A percentile compares a stretch with the other conserved stretches of the same genome.
These are phyloP conservation scores for Nibea albiflora DNA, from an alignment of 2,113 vertebrate genomes.

Conservation along the genomic window DNA sequence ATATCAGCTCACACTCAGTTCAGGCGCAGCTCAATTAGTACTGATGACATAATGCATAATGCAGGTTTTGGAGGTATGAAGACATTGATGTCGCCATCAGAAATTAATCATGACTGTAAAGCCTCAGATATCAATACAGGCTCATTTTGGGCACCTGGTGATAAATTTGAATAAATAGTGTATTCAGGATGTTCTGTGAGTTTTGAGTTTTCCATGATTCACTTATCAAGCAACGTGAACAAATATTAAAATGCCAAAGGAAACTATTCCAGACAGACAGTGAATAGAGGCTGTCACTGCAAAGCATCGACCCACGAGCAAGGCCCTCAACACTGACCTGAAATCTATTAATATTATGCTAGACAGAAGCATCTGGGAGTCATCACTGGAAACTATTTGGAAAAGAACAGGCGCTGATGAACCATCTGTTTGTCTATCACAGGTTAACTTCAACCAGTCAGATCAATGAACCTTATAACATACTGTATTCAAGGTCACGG, in stretches of 20 bases:
- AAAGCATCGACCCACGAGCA: background rate
- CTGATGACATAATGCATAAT: background rate
- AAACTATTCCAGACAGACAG: background rate
- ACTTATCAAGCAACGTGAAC: background rate
- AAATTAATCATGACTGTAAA: background rate
- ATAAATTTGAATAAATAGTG: background rate
- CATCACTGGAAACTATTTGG: background rate
- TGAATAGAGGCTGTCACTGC: background rate
- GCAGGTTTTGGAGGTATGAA: background rate
- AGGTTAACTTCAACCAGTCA: too few species aligned
- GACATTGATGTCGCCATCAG: background rate
- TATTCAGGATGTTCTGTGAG: background rate
- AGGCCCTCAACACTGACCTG: background rate
- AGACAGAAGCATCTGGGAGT: too few species aligned
- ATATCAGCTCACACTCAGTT: background rate
- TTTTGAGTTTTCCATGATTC: background rate
- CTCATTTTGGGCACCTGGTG: background rate
- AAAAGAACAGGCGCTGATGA: background rate
- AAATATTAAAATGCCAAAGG: conserved; percentile 2
- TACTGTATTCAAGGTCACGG: too few species aligned
- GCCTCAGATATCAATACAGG: background rate
- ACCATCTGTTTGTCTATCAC: too few species aligned
- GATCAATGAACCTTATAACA: too few species aligned
- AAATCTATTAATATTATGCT: background rate
- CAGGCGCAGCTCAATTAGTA: too few species aligned